Base-by-base conservation (phyloP, 2,113 vertebrate species). In the Ceyx melanurus region DNA sequence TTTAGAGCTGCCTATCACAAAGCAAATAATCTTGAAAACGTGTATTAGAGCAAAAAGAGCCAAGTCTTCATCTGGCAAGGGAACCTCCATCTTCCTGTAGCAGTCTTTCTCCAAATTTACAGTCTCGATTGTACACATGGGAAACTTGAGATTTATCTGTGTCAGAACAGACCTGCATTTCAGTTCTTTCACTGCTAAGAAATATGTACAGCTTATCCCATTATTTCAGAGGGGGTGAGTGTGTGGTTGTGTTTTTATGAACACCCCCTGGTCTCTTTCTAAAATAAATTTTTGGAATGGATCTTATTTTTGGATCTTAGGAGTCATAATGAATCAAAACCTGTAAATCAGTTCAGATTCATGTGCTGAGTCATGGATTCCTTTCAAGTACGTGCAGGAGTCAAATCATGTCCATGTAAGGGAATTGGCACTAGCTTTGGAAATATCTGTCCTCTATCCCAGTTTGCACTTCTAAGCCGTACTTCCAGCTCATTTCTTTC, bases 381-480 rank as follows among this genome's bases (percentile, higher is more conserved):
- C 46, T 92, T 68, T 66, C 19, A 0, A 51, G 19, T 61, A 54
- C 4, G 29, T 42, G 62, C 66, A 50, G 62, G 48, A 88, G 21
- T 81, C 70, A 79, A 57, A 86, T 58, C 37, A 13, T 40, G 8
- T 56, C 95, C 88, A 50, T 74, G 62, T 75, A 88, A 91, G 73
- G 50, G 35, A 70, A 61, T 72, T 94, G 90, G 91, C 92, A 92
- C 33, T 20, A 82, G 61, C 81, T 89, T 66, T 84, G 88, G 90
- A 92, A 96, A 92, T 56, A 90, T 65, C 82, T 76, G 45, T 29
- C 17, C 29, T 82, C 58, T 65, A 72, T 60, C 76, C 26, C 43
- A 25, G 23, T 75, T 71, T 53, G 21, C 22, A 22, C 16, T 74
- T 61, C 10, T 45, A 31, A 82, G 50, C 71, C 14, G 3, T 35